Evolutionary conservation across 2,113 vertebrate species (phyloP).

Genomic region (Tyto alba): DNA sequence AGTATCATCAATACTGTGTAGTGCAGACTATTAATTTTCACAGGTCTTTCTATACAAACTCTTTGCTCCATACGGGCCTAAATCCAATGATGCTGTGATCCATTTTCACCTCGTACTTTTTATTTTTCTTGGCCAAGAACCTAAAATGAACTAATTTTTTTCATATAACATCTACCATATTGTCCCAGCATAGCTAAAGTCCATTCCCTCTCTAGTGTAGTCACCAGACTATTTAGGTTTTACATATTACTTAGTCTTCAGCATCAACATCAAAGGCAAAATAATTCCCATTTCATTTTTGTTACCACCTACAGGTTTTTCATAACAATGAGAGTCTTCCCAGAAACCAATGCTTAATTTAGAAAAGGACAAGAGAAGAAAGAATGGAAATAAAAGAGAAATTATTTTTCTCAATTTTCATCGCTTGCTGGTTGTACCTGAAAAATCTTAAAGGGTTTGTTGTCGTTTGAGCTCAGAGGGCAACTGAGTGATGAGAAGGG

Average conservation of each 20-base stretch:
- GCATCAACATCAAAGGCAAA: not conserved
- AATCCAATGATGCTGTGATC: not conserved
- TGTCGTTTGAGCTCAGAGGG: too few relatives aligned
- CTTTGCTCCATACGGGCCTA: not conserved
- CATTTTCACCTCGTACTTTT: rapidly evolving
- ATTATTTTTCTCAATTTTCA: not conserved
- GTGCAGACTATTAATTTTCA: not conserved
- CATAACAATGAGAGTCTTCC: not conserved
- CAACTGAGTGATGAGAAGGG: too few relatives aligned
- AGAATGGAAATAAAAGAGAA: not conserved
- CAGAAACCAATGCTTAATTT: not conserved
- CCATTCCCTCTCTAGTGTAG: not conserved
- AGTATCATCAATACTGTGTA: not conserved
- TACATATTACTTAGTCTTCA: not conserved
- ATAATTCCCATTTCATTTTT: not conserved
- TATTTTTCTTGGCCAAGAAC: not conserved
- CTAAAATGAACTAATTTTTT: not conserved
- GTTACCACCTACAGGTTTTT: not conserved
- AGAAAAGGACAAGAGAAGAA: not conserved
- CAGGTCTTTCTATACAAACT: not conserved
- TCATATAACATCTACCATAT: not conserved
- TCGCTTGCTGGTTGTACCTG: not conserved
- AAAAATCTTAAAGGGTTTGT: not conserved
- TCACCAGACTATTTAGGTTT: not conserved
- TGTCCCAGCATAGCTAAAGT: not conserved